Conservation (phyloP, 2,888 invertebrate species). For the Drosophila buzzatii region DNA sequence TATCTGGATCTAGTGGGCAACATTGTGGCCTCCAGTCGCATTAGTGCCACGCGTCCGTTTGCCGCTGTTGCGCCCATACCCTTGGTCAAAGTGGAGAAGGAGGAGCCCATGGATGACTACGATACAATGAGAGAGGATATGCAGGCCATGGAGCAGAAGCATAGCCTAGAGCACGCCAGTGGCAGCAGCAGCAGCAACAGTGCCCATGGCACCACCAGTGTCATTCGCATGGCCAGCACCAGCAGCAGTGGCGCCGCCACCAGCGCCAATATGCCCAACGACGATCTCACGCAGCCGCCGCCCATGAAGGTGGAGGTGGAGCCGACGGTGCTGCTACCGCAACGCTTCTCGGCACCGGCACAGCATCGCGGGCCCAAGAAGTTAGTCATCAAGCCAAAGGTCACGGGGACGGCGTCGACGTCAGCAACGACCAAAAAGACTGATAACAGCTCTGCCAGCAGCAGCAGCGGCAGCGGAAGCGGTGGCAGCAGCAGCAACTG, state of each 20-base stretch:
- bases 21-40: slow-evolving; percentile 84
- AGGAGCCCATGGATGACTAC: slow-evolving; percentile 82
- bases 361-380: slow-evolving; percentile 80
- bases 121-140: slow-evolving; percentile 39
- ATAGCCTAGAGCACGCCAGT: slow-evolving; percentile 47
- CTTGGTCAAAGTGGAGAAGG: slow-evolving; percentile 83
- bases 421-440: slow-evolving; percentile 62
- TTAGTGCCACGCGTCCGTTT: slow-evolving; percentile 74
- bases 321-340: slow-evolving; percentile 56
- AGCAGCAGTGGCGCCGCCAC: slow-evolving; percentile 43
- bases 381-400: slow-evolving; percentile 84
- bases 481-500: slow-evolving; percentile 44
- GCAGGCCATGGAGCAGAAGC: slow-evolving; percentile 47
- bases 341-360: slow-evolving; percentile 67
- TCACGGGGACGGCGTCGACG: slow-evolving; percentile 37
- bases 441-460: slow-evolving; percentile 51
- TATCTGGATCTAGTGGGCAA: slow-evolving; percentile 84
- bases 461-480: slow-evolving; percentile 43
- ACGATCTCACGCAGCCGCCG: slow-evolving; percentile 73
- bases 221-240: slow-evolving; percentile 84
- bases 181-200: slow-evolving; percentile 46
- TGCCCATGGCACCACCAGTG: slow-evolving; percentile 83
- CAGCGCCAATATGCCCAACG: slow-evolving; percentile 46
- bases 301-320: slow-evolving; percentile 72
- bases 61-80: slow-evolving; percentile 75